Base-by-base conservation (phyloP, 2,888 invertebrate species). In the Halictus quadricinctus region DNA sequence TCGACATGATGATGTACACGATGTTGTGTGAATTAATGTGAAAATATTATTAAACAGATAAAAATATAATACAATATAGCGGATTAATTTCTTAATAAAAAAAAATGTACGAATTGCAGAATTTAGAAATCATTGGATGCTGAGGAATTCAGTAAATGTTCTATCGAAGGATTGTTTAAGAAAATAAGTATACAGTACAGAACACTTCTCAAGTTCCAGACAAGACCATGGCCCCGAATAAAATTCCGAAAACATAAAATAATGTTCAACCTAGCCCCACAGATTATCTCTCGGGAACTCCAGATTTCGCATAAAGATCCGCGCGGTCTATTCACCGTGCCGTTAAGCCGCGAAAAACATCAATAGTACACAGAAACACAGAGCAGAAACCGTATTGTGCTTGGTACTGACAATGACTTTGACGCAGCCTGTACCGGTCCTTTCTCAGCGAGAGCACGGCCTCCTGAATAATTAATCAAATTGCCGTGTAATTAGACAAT, bases 401-500 rank as follows among this genome's bases (percentile, higher is more conserved):
- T 13, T 15, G 36, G 12, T 2, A 12, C 75, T 84, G 84, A 84
- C 84, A 84, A 84, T 84, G 84, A 79, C 75, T 84, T 72, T 75
- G 78, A 64, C 50, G 74, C n/a, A 15, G 64, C 54, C 12, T 2
- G 25, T 58, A 36, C 54, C 15, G 12, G 25, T 58, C 46, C 41
- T 29, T 84, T 84, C 84, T 84, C 84, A 83, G 41, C n/a, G 36
- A 21, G n/a, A 66, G 21, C 43, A 50, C 46, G n/a, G 43, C 50
- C 13, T 48, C 73, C 54, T 41, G 76, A 79, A 80, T 77, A 80
- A 84, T 76, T 72, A 73, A 80, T 85, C 50, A 78, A 58, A 81
- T 72, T 60, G 25, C 79, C 79, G 48, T 72, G 70, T 88, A 86
- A 91, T 91, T 89, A 88, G 81, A 85, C 86, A 88, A 87, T 89